Conservation (phyloP, 2,797 vertebrate species). For the Pitangus sulphuratus region DNA sequence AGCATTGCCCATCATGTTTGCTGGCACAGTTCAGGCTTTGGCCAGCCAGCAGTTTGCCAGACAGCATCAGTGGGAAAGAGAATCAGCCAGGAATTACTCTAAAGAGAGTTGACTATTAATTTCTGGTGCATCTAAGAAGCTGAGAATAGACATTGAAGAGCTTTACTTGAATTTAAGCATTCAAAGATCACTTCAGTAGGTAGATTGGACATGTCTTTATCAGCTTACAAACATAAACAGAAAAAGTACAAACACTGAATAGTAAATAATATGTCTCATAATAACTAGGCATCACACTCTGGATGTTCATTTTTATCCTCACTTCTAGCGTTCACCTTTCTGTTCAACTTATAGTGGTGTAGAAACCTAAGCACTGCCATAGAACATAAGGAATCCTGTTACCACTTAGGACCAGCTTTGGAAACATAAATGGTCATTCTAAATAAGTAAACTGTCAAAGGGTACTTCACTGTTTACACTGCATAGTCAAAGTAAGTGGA, state of each 20-base stretch:
- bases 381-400: not conserved
- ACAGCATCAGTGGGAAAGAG: not conserved
- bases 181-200: not conserved
- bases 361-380: not conserved
- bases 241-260: not conserved
- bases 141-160: not conserved
- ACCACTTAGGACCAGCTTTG: not conserved
- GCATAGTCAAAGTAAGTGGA: not conserved
- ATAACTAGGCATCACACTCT: not conserved
- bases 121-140: not conserved
- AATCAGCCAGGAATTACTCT: not conserved
- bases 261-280: not conserved
- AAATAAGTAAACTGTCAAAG: not conserved
- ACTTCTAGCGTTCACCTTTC: not conserved
- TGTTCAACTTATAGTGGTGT: fast-evolving
- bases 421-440: not conserved
- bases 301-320: not conserved
- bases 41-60: not conserved
- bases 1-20: not conserved
- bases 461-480: not conserved
- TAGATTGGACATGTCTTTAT: not conserved
- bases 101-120: not conserved
- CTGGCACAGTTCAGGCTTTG: not conserved
- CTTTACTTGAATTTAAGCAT: not conserved
- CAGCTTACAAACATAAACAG: not conserved